Conservation (phyloP, 1,140 invertebrate species). For the Drosophila sp. region DNA sequence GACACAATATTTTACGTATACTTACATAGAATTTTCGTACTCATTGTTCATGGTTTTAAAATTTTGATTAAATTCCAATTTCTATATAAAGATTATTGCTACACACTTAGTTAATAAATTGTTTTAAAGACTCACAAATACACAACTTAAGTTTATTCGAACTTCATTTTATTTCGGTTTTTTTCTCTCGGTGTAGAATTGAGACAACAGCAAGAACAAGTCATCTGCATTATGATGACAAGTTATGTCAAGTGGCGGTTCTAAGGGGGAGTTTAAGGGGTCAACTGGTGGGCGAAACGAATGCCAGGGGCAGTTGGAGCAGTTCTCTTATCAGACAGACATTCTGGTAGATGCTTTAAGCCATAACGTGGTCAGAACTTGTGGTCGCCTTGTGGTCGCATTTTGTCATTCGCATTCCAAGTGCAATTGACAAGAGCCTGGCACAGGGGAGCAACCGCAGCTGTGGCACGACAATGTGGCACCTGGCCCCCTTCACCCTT, state of each 20-base stretch:
- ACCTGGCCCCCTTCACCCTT: background rate
- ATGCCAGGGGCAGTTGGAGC: slow-evolving; percentile 13
- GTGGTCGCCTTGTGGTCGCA: slow-evolving; percentile 30
- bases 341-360: background rate
- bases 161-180: too few species aligned
- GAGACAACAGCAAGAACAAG: slow-evolving; percentile 11
- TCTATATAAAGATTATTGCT: too few species aligned
- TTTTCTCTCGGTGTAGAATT: too few species aligned
- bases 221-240: slow-evolving; percentile 26
- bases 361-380: slow-evolving; percentile 42
- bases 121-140: too few species aligned
- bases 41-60: too few species aligned
- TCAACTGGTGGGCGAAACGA: background rate
- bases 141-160: too few species aligned
- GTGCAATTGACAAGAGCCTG: slow-evolving; percentile 66
- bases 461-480: slow-evolving; percentile 18
- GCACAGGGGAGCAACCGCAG: slow-evolving; percentile 46
- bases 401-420: slow-evolving; percentile 33
- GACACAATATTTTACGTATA: too few species aligned
- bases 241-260: background rate
- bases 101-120: too few species aligned
- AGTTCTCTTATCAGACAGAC: background rate
- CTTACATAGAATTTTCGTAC: too few species aligned
- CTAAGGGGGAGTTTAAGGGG: too few species aligned
- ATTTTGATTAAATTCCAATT: too few species aligned